These are phyloP conservation scores for Petrocephalus sullivani DNA, from an alignment of 2,797 vertebrate species.

Conservation along the genomic window DNA sequence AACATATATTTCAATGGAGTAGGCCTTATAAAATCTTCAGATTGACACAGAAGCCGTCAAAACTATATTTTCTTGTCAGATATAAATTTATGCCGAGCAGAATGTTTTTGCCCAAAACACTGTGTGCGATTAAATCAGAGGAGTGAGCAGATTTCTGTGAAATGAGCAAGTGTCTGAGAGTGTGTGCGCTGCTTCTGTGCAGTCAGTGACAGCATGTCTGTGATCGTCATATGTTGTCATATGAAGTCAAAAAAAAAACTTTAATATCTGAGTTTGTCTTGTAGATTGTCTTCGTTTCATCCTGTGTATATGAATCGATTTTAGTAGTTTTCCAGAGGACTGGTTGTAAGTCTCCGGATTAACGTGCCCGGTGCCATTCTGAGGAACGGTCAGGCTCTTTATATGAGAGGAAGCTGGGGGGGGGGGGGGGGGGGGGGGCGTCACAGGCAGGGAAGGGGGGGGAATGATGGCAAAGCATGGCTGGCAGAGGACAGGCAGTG, in stretches of 20 bases:
- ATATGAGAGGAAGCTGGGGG: conserved; percentile 18
- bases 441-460: background rate
- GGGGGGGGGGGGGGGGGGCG: background rate
- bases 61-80: background rate
- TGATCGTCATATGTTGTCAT: background rate
- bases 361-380: background rate
- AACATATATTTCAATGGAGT: background rate
- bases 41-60: background rate
- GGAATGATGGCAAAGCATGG: background rate
- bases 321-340: background rate
- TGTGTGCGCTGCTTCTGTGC: background rate
- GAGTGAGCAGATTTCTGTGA: background rate
- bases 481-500: conserved; percentile 38
- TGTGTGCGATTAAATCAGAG: background rate
- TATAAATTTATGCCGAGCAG: background rate
- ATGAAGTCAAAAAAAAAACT: background rate
- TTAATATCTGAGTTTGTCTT: background rate
- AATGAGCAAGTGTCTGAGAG: background rate
- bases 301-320: background rate
- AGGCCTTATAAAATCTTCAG: background rate
- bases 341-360: background rate
- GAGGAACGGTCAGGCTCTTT: background rate
- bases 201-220: background rate
- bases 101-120: background rate
- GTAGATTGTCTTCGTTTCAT: background rate